A percentile compares a stretch with the other conserved stretches of the same genome.
phyloP scores from a whole-genome alignment of 1,140 invertebrate species.

The Pseudomyrmex gracilis region DNA sequence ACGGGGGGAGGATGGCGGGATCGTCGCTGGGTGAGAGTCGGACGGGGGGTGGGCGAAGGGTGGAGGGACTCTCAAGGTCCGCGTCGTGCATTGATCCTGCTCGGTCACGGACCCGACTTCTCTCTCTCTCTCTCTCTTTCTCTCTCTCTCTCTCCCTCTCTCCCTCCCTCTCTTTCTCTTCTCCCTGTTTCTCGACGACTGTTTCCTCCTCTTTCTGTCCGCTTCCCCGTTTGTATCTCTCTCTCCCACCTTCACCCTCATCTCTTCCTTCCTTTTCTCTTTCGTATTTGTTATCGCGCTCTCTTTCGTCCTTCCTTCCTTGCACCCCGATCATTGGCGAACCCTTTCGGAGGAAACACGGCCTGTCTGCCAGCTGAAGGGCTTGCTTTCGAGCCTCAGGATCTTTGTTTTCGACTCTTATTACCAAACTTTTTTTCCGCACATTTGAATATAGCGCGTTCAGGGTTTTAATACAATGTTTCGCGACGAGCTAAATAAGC shows the following conservation, averaged over 20 bases:
- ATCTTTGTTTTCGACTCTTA: slow-evolving; percentile 54
- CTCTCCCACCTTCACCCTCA: slow-evolving; percentile 34
- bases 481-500: background rate
- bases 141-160: slow-evolving; percentile 34
- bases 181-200: background rate
- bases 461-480: slow-evolving; percentile 1
- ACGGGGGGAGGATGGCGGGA: slow-evolving; percentile 26
- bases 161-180: slow-evolving; percentile 8
- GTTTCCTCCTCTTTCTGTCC: slow-evolving; percentile 66
- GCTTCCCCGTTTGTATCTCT: slow-evolving; percentile 34
- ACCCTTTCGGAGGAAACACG: slow-evolving; percentile 46
- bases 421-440: slow-evolving; percentile 28
- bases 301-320: slow-evolving; percentile 3
- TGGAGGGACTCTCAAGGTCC: slow-evolving; percentile 82
- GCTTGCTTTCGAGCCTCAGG: slow-evolving; percentile 29
- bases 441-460: slow-evolving; percentile 21
- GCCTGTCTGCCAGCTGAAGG: slow-evolving; percentile 31
- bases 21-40: slow-evolving; percentile 61
- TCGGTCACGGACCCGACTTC: slow-evolving; percentile 83
- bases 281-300: background rate
- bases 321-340: slow-evolving; percentile 35
- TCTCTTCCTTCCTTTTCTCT: slow-evolving; percentile 33
- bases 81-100: slow-evolving; percentile 84
- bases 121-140: slow-evolving; percentile 65
- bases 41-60: slow-evolving; percentile 51